A percentile compares a stretch with the other conserved stretches of the same genome.
Evolutionary conservation across 2,888 invertebrate species (phyloP).

Genomic region (Saturnia japonica): DNA sequence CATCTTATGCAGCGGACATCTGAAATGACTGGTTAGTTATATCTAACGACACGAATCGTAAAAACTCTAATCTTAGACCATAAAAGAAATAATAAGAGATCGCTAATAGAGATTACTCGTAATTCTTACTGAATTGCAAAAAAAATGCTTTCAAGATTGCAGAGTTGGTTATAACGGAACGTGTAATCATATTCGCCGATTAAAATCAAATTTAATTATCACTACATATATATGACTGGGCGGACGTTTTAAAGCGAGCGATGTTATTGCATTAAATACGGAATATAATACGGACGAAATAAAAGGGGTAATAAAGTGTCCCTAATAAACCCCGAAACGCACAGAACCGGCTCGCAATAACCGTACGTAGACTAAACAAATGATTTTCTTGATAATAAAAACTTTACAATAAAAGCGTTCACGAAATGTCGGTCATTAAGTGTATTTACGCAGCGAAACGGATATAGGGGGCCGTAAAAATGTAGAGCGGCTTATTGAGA

Average conservation of each 20-base stretch:
- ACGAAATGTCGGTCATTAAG: slow-evolving; percentile 80
- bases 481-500: slow-evolving; percentile 77
- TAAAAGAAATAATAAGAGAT: slow-evolving; percentile 58
- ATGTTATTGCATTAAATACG: slow-evolving; percentile 62
- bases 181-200: slow-evolving; percentile 67
- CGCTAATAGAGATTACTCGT: slow-evolving; percentile 49
- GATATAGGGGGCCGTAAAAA: slow-evolving; percentile 77
- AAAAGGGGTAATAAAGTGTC: slow-evolving; percentile 74
- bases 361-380: slow-evolving; percentile 81
- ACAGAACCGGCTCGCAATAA: slow-evolving; percentile 42
- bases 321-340: slow-evolving; percentile 78
- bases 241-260: slow-evolving; percentile 48
- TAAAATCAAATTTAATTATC: slow-evolving; percentile 69
- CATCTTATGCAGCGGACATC: slow-evolving; percentile 31
- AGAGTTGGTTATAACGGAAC: slow-evolving; percentile 53
- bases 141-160: slow-evolving; percentile 53
- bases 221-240: slow-evolving; percentile 30
- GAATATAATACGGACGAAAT: slow-evolving; percentile 36
- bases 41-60: slow-evolving; percentile 41
- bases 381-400: slow-evolving; percentile 80
- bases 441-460: slow-evolving; percentile 79
- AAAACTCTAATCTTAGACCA: slow-evolving; percentile 46
- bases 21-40: slow-evolving; percentile 32
- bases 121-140: slow-evolving; percentile 42
- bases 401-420: slow-evolving; percentile 80